Percentiles rank a stretch among this genome's conserved stretches.
These are phyloP conservation scores for Heterodera schachtii DNA, from an alignment of 1,140 invertebrate genomes.

Conservation along the genomic window DNA sequence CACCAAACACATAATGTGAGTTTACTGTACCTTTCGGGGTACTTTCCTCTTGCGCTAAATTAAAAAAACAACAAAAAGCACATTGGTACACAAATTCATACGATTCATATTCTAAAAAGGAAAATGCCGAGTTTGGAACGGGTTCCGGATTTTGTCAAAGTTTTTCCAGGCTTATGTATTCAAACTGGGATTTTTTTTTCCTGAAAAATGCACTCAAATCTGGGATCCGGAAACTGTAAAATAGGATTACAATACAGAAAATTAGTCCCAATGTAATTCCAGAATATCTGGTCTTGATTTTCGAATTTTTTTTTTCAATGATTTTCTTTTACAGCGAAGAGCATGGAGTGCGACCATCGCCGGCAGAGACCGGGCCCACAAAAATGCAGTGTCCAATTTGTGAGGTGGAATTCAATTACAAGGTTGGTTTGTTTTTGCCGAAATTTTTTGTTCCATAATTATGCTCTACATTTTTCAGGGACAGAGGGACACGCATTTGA, in stretches of 20 bases:
- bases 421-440: not conserved
- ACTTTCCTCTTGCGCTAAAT: too few relatives aligned
- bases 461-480: constrained; percentile 36
- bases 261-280: too few relatives aligned
- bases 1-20: constrained; percentile 59
- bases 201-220: too few relatives aligned
- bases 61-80: too few relatives aligned
- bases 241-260: too few relatives aligned
- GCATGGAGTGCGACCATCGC: constrained; percentile 52
- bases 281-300: not conserved
- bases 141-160: too few relatives aligned
- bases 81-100: too few relatives aligned
- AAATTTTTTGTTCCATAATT: not conserved
- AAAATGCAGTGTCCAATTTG: constrained; percentile 56
- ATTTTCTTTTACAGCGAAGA: constrained; percentile 54
- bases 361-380: constrained; percentile 46
- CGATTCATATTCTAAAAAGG: too few relatives aligned
- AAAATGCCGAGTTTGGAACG: too few relatives aligned
- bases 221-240: too few relatives aligned
- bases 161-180: too few relatives aligned
- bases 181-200: too few relatives aligned
- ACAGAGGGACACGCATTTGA: constrained; percentile 51
- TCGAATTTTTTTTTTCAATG: constrained; percentile 17
- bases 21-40: not conserved
- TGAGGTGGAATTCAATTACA: constrained; percentile 51